Evolutionary conservation across 2,888 invertebrate species (phyloP).

Genomic region (Lithophane ornitopus): DNA sequence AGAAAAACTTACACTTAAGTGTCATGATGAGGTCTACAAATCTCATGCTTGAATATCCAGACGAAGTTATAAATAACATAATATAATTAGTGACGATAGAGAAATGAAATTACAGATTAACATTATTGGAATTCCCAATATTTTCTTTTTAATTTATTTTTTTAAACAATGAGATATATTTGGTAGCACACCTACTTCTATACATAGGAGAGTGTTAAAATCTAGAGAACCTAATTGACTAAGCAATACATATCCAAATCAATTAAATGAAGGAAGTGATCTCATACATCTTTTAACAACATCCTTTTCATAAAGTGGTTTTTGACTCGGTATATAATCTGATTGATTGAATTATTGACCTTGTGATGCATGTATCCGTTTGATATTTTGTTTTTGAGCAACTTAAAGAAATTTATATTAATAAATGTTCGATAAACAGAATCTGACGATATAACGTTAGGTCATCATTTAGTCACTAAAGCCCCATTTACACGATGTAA

Average conservation of each 20-base stretch:
- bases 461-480: neutral
- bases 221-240: neutral
- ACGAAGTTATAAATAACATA: neutral
- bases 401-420: neutral
- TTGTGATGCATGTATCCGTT: conserved; percentile 40
- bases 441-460: neutral
- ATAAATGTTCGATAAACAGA: too few relatives aligned
- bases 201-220: neutral
- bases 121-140: neutral
- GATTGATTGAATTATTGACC: conserved; percentile 30
- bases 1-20: too few relatives aligned
- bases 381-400: conserved; percentile 7
- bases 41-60: neutral
- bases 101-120: neutral
- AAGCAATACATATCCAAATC: neutral
- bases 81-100: neutral
- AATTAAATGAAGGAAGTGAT: conserved; percentile 40
- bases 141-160: neutral
- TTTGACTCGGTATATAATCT: conserved; percentile 19
- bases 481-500: neutral
- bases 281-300: conserved; percentile 21
- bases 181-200: neutral
- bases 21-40: neutral
- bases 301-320: conserved; percentile 29
- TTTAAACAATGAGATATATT: neutral